Conservation (phyloP, 2,888 invertebrate species). For the Brachypalpus laphriformis region DNA sequence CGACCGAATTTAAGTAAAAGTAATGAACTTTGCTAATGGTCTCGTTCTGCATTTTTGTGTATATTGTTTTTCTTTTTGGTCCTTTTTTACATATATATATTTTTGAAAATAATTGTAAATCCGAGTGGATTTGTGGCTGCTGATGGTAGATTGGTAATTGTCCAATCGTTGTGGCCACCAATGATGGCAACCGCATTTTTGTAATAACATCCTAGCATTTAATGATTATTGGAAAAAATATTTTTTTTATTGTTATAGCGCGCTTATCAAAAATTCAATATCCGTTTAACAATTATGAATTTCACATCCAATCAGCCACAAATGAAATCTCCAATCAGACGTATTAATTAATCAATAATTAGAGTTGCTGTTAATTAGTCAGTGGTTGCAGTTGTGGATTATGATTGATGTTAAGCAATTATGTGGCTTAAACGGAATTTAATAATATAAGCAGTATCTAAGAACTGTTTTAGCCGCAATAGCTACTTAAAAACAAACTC, state of each 20-base stretch:
- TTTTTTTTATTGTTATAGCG: constrained; percentile 41
- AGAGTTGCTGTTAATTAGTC: constrained; percentile 61
- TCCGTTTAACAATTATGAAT: constrained; percentile 69
- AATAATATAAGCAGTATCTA: too few species aligned
- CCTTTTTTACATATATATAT: background rate
- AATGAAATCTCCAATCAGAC: constrained; percentile 59
- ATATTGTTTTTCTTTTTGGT: background rate
- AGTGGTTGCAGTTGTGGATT: background rate
- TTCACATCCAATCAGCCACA: constrained; percentile 65
- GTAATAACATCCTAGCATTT: constrained; percentile 25
- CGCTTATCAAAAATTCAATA: constrained; percentile 66
- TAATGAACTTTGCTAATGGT: constrained; percentile 58
- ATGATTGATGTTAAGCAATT: constrained; percentile 5
- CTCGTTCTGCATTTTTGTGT: background rate
- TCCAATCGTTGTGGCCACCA: constrained; percentile 57
- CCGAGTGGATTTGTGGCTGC: constrained; percentile 13
- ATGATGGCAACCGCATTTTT: constrained; percentile 56
- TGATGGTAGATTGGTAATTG: constrained; percentile 35
- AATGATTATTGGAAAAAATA: constrained; percentile 33
- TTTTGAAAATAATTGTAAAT: constrained; percentile 44
- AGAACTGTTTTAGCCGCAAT: too few species aligned
- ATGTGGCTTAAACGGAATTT: background rate
- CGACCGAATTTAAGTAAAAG: constrained; percentile 17
- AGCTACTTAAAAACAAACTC: too few species aligned
- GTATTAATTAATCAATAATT: constrained; percentile 63